Conservation (phyloP, 2,113 vertebrate species). For the Megaceryle maxima region DNA sequence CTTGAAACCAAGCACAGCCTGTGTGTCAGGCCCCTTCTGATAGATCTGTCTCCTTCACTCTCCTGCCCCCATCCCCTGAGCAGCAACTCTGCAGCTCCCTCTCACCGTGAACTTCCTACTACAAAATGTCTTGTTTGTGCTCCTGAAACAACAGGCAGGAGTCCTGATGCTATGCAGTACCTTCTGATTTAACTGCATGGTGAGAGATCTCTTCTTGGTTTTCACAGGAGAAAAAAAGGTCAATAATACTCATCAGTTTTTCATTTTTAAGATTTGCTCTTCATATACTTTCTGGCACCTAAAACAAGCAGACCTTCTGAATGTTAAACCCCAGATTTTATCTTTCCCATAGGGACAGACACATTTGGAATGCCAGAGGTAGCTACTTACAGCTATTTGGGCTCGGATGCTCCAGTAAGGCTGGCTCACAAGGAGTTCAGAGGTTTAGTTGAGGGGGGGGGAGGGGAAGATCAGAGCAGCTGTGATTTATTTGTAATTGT, state of each 20-base stretch:
- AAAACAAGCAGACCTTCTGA: neutral
- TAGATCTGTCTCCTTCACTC: neutral
- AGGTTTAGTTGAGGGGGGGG: neutral
- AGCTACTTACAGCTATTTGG: neutral
- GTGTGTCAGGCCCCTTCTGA: neutral
- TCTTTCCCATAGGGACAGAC: neutral
- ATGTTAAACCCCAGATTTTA: neutral
- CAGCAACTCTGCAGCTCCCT: neutral
- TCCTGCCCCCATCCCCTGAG: neutral
- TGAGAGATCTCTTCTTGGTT: neutral
- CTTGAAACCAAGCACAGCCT: neutral
- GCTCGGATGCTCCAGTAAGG: neutral
- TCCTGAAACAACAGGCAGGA: neutral
- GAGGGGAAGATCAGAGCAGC: neutral
- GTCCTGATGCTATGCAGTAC: neutral
- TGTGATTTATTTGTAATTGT: neutral
- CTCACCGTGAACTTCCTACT: neutral
- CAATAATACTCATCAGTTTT: neutral
- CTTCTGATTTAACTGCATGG: neutral
- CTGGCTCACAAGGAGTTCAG: neutral
- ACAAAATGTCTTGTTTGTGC: neutral
- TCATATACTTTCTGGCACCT: neutral
- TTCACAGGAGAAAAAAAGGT: neutral
- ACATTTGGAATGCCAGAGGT: neutral
- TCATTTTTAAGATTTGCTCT: neutral